Evolutionary conservation across 2,888 invertebrate genomes (phyloP).

Genomic region (Leptogaster cylindrica): DNA sequence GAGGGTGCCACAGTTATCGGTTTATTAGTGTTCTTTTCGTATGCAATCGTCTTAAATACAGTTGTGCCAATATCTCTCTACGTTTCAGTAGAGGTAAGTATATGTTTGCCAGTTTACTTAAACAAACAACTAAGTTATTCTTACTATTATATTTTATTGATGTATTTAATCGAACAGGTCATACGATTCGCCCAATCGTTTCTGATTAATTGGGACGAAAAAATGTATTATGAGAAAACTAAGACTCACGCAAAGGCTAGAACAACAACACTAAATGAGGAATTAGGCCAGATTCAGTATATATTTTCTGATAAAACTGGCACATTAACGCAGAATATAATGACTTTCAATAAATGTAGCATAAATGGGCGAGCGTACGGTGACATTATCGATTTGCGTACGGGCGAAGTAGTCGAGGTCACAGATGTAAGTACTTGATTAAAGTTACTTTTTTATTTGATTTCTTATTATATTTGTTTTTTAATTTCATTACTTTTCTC

Average conservation of each 20-base stretch:
- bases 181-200: slow-evolving; percentile 98
- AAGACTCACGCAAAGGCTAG: slow-evolving; percentile 93
- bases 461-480: too few species aligned
- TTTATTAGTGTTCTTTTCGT: slow-evolving; percentile 97
- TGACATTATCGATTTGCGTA: slow-evolving; percentile 83
- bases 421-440: slow-evolving; percentile 71
- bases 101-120: neutral
- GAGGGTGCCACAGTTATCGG: slow-evolving; percentile 92
- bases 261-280: slow-evolving; percentile 98
- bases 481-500: slow-evolving; percentile 34
- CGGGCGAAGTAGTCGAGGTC: slow-evolving; percentile 86
- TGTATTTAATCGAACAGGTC: too few species aligned
- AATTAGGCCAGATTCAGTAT: slow-evolving; percentile 98
- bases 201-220: slow-evolving; percentile 98
- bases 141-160: neutral
- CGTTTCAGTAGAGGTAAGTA: slow-evolving; percentile 85
- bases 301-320: slow-evolving; percentile 99
- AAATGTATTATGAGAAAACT: slow-evolving; percentile 93
- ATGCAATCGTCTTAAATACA: slow-evolving; percentile 98
- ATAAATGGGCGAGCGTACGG: slow-evolving; percentile 92
- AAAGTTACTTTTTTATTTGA: too few species aligned
- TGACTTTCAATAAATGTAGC: slow-evolving; percentile 99
- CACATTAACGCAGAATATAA: slow-evolving; percentile 98
- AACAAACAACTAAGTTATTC: neutral
- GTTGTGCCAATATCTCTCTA: slow-evolving; percentile 99